These are phyloP conservation scores for Clitarchus hookeri DNA, from an alignment of 2,888 invertebrate species.

Conservation along the genomic window DNA sequence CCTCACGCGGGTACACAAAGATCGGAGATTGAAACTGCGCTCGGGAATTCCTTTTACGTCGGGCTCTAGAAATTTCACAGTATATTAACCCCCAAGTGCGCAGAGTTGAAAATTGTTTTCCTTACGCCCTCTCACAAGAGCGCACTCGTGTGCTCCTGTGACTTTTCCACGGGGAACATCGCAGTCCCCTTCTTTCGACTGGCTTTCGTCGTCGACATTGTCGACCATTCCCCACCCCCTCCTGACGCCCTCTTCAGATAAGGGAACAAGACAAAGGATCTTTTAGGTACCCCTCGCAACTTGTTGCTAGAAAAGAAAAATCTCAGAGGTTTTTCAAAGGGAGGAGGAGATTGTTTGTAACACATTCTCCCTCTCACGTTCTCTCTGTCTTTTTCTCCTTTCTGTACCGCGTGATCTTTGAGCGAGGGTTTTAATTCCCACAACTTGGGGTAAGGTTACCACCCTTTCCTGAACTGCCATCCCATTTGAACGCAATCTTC, in stretches of 20 bases:
- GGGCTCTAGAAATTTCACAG: too few species aligned
- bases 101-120: too few species aligned
- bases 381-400: not conserved
- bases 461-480: not conserved
- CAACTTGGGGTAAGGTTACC: not conserved
- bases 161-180: not conserved
- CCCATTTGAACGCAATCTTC: conserved; percentile 7
- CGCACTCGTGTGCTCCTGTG: too few species aligned
- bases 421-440: not conserved
- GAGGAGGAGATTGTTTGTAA: not conserved
- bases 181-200: not conserved
- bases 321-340: not conserved
- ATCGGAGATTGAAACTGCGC: too few species aligned
- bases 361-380: not conserved
- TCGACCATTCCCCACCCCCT: not conserved
- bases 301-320: not conserved
- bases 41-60: too few species aligned
- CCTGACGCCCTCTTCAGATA: not conserved
- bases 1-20: too few species aligned
- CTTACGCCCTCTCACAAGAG: too few species aligned
- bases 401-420: not conserved
- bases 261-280: not conserved
- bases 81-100: too few species aligned
- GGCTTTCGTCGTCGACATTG: not conserved
- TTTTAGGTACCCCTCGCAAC: not conserved